A percentile compares a stretch with the other conserved stretches of the same genome.
phyloP scores from a whole-genome alignment of 2,113 vertebrate genomes.

The Aptenodytes forsteri region DNA sequence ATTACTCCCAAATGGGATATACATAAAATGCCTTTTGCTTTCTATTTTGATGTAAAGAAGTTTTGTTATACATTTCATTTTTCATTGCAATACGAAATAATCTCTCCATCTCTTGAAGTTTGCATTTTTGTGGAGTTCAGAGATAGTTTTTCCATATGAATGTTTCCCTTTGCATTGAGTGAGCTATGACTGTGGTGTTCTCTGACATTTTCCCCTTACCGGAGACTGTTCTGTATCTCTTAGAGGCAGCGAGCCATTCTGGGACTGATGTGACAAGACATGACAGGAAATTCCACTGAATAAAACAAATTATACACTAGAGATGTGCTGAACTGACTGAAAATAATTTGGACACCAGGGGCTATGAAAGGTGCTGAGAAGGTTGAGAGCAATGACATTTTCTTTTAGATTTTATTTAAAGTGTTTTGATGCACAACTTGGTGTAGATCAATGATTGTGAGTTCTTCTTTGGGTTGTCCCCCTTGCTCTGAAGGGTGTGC shows the following conservation, averaged over 20 bases:
- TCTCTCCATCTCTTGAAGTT: neutral
- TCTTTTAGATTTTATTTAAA: neutral
- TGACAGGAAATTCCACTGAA: slow-evolving; percentile 53
- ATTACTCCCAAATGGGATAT: neutral
- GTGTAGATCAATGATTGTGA: neutral
- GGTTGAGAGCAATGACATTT: neutral
- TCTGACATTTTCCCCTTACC: slow-evolving; percentile 1
- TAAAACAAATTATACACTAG: slow-evolving; percentile 53
- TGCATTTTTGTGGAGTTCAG: neutral
- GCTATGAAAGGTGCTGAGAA: slow-evolving; percentile 30
- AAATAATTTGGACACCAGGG: slow-evolving; percentile 37
- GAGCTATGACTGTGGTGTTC: neutral
- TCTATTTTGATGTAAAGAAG: neutral
- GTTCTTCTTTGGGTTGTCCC: neutral
- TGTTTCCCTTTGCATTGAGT: neutral
- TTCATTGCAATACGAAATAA: neutral
- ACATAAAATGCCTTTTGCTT: neutral
- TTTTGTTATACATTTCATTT: neutral
- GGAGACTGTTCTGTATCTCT: neutral
- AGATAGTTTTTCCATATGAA: neutral
- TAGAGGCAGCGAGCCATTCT: slow-evolving; percentile 33
- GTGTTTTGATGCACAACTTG: neutral
- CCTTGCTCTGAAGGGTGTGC: neutral
- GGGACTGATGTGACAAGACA: slow-evolving; percentile 21
- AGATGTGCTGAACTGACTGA: slow-evolving; percentile 50